Base-by-base conservation (phyloP, 2,797 vertebrate species). In the Rhinatrema bivittatum region DNA sequence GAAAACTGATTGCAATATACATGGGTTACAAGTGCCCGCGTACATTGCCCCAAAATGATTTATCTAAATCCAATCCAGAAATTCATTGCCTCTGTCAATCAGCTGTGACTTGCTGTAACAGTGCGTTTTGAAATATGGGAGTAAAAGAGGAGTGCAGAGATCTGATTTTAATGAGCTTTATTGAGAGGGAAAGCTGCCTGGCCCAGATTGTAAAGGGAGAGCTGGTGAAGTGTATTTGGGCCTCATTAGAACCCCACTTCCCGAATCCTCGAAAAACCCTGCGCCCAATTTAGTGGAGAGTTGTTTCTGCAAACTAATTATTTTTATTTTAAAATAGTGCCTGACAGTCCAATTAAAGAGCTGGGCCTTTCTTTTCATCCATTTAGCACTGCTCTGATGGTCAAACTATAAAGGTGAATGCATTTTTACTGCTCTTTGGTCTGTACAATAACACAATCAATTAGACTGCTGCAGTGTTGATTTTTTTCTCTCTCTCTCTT, bases 231-330 rank as follows among this genome's bases (percentile, higher is more conserved):
- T 61, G 70, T 56, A 25, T 29, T 20, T 74, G 60, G 56, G 66
- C 76, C 86, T 87, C 82, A 89, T 86, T 85, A 80, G 77, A 81
- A 64, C 33, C 10, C 30, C 31, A 46, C 38, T 53, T 63, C 49
- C 43, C 31, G 36, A 57, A 65, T 53, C 44, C 78, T 68, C 76
- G 69, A 60, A 42, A 84, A 84, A 87, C 80, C 79, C 81, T 57
- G 50, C 7, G 11, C 26, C 48, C 41, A 42, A 55, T 64, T 50
- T 38, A 53, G 19, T 47, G 17, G 77, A 56, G 35, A 73, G 74
- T 79, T 77, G 80, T 81, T 78, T 80, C 78, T 74, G 61, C 50
- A 72, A 72, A 85, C 65, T 79, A 82, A 84, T 79, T 48, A 72
- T 61, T 79, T 65, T 84, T 82, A 81, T 83, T 86, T 82, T 73